Evolutionary conservation across 2,888 invertebrate species (phyloP), one percentile per base, ranked within the genome.

Genomic region (Orgyia antiqua): DNA sequence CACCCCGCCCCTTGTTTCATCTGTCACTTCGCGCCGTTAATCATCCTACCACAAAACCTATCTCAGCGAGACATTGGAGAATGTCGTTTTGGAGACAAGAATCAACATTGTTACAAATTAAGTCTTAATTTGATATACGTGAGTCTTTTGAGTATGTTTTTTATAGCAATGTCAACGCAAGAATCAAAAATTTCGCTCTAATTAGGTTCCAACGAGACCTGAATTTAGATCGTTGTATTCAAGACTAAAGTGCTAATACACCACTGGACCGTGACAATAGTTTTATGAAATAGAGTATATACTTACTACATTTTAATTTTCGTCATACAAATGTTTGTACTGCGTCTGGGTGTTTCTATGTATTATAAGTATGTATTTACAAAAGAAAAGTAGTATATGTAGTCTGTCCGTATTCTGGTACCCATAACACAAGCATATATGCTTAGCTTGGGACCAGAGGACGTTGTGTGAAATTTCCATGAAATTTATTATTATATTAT

Each of bases 1-100:
- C 48, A 44, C 51, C 51, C 41, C 41, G 42, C 51, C 42, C 39
- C 43, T 50, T 44, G 45, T 44, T 39, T 51, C 63, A 55, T 56
- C 63, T 63, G 69, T 68, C 69, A 60, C 45, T 59, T 50, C 42
- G 41, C 58, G 40, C 61, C 56, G 66, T 68, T 68, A 68, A 70
- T 75, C 69, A 67, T 60, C 51, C 53, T 44, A 47, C 51, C 45
- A 51, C 55, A 59, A 66, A 68, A 62, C 56, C 63, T 51, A 57
- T 54, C 52, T 45, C 51, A 44, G 36, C 39, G 47, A 49, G 52
- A 54, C 59, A 51, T 47, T 38, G 33, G 53, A 45, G 60, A 63
- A 67, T 65, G 55, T 44, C 51, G 50, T 43, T 48, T 44, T 24
- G 42, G 34, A 26, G 35, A 33, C 42, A 36, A 13, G 9, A n/a